Conservation (phyloP, 1,140 invertebrate genomes). For the Trinorchestia longiramus region DNA sequence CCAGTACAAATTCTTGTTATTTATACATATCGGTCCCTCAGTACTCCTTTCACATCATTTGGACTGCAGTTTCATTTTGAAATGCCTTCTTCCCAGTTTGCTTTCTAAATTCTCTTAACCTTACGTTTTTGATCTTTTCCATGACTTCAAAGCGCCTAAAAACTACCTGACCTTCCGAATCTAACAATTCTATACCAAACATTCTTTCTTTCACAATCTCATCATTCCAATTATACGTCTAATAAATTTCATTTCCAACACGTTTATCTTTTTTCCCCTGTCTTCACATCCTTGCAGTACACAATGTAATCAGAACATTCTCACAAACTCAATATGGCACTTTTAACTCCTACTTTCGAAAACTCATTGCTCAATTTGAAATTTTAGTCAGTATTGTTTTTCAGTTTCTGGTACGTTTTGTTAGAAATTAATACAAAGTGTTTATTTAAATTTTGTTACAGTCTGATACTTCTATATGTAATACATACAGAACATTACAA, state of each 20-base stretch:
- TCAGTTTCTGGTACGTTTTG: no score
- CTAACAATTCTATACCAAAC: background rate
- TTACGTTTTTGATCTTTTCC: background rate
- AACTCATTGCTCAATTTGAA: background rate
- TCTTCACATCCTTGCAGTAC: background rate
- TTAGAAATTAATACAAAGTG: no score
- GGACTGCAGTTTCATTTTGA: background rate
- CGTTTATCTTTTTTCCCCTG: background rate
- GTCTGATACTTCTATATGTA: background rate
- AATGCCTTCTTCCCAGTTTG: background rate
- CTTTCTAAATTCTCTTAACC: background rate
- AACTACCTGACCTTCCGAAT: background rate
- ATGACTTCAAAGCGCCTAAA: background rate
- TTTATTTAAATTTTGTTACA: no score
- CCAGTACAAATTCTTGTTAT: background rate
- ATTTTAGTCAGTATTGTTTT: no score
- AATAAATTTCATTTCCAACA: background rate
- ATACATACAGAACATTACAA: background rate
- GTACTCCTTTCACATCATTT: background rate
- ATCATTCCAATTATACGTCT: background rate
- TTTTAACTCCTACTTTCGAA: background rate
- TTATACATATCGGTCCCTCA: background rate
- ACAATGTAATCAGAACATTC: background rate
- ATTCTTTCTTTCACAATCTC: background rate
- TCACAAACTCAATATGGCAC: background rate